Conservation (phyloP, 2,797 vertebrate species). For the Antrozous pallidus region DNA sequence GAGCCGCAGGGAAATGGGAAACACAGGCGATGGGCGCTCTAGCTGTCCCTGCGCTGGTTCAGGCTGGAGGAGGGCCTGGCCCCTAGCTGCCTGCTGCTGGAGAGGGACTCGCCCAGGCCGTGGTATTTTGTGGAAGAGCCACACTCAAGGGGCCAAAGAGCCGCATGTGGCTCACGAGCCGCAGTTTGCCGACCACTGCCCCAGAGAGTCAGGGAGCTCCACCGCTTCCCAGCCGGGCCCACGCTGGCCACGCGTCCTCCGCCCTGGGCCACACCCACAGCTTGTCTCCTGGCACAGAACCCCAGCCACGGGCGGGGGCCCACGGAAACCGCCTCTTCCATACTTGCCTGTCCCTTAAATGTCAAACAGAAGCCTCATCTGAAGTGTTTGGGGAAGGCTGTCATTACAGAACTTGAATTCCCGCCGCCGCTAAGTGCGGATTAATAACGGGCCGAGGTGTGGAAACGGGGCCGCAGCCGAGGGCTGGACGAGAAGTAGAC, state of each 20-base stretch:
- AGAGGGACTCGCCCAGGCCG: no score
- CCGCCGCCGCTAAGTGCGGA: conserved; percentile 62
- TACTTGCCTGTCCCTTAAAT: conserved; percentile 48
- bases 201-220: accelerated
- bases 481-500: no score
- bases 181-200: no score
- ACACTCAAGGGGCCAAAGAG: no score
- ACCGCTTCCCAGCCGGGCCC: neutral
- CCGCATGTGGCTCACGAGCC: no score
- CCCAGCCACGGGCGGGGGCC: conserved; percentile 27
- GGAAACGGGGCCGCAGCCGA: conserved; percentile 59
- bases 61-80: neutral
- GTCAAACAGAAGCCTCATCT: conserved; percentile 73
- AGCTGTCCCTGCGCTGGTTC: neutral
- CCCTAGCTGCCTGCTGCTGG: neutral
- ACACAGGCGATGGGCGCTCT: accelerated
- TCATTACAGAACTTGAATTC: conserved; percentile 79
- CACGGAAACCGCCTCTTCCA: no score
- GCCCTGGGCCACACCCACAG: conserved; percentile 56
- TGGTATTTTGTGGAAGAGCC: no score
- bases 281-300: conserved; percentile 55
- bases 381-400: conserved; percentile 74
- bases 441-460: conserved; percentile 71
- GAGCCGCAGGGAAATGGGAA: accelerated
- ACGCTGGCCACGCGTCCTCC: conserved; percentile 16